Percentiles rank a stretch among this genome's conserved stretches.
Evolutionary conservation across 2,888 invertebrate genomes (phyloP).

Genomic region (Drosophila rellima): DNA sequence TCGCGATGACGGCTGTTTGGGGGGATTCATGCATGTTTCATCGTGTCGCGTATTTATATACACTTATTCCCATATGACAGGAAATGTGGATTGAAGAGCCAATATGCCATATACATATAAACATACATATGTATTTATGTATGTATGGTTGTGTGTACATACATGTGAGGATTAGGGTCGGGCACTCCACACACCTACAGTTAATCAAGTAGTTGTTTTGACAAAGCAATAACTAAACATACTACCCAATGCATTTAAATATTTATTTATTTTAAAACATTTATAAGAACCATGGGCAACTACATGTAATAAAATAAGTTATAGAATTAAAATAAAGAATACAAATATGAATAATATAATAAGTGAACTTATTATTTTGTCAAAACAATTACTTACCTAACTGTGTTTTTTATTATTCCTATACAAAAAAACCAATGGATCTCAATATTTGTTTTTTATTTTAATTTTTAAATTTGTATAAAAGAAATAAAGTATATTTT

Average conservation of each 20-base stretch:
- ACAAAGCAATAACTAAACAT: neutral
- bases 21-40: slow-evolving; percentile 50
- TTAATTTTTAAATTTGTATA: neutral
- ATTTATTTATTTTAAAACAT: no score
- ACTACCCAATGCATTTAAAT: no score
- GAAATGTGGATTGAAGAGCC: slow-evolving; percentile 39
- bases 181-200: slow-evolving; percentile 8
- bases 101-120: slow-evolving; percentile 3
- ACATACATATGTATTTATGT: neutral
- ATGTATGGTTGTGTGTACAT: neutral
- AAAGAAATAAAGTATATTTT: neutral
- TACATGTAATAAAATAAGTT: no score
- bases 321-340: neutral
- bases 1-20: slow-evolving; percentile 51
- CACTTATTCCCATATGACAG: slow-evolving; percentile 51
- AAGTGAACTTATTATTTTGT: neutral
- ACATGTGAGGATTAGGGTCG: slow-evolving; percentile 18
- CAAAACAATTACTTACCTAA: neutral
- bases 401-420: neutral
- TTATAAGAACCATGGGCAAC: no score
- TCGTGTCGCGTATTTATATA: slow-evolving; percentile 22
- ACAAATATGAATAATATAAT: no score
- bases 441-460: no score
- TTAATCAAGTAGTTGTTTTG: neutral
- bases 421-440: neutral